These are phyloP conservation scores for Alloplasta piceator DNA, from an alignment of 2,888 invertebrate genomes.

Conservation along the genomic window DNA sequence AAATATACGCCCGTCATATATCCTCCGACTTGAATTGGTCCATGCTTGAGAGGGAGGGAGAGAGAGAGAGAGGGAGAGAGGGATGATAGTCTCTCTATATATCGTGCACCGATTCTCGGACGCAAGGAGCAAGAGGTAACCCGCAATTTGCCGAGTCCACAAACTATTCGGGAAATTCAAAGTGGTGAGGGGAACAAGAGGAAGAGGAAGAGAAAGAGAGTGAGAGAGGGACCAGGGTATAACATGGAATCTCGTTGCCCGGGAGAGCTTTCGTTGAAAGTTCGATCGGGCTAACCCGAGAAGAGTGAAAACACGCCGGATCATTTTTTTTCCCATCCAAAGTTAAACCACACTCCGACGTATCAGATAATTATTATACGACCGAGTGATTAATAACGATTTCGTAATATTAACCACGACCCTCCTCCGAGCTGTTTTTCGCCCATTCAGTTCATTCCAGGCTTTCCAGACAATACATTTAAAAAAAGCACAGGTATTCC, in stretches of 20 bases:
- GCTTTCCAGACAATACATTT: too few relatives aligned
- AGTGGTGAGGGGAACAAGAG: conserved; percentile 25
- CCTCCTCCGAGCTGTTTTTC: too few relatives aligned
- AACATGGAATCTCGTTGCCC: conserved; percentile 47
- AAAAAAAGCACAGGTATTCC: too few relatives aligned
- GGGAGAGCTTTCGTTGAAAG: conserved; percentile 18
- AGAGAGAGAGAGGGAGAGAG: not conserved
- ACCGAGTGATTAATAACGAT: conserved; percentile 45
- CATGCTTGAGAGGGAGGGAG: conserved; percentile 41
- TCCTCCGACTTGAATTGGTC: conserved; percentile 78
- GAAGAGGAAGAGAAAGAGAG: not conserved
- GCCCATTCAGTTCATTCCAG: too few relatives aligned
- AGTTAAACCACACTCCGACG: conserved; percentile 12
- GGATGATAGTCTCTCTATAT: not conserved
- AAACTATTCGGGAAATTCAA: conserved; percentile 71
- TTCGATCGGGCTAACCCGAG: conserved; percentile 15
- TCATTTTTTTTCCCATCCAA: conserved; percentile 12
- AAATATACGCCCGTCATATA: conserved; percentile 74
- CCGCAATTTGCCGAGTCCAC: conserved; percentile 73
- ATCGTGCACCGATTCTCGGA: conserved; percentile 1
- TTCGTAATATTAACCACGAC: not conserved
- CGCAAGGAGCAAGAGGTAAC: conserved; percentile 58
- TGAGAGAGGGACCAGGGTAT: conserved; percentile 14
- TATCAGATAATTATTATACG: conserved; percentile 39
- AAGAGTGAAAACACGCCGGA: conserved; percentile 7